These are phyloP conservation scores for Nomada flava DNA, from an alignment of 2,888 invertebrate genomes.

Conservation along the genomic window DNA sequence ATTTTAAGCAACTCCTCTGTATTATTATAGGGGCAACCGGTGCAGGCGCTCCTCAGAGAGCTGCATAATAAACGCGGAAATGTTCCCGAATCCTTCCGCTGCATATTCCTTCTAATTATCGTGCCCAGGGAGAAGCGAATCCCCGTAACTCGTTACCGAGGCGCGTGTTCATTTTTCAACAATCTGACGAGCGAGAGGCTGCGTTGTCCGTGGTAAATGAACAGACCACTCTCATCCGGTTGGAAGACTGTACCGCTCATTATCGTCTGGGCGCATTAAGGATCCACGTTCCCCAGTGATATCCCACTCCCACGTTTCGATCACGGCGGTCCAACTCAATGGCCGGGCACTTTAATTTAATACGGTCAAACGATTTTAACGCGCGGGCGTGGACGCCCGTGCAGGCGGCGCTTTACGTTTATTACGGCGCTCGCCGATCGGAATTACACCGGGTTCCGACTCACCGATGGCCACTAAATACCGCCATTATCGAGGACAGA, in stretches of 20 bases:
- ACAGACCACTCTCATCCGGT: neutral
- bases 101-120: neutral
- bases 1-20: too few relatives aligned
- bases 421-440: conserved; percentile 11
- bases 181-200: neutral
- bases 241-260: neutral
- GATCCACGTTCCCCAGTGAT: neutral
- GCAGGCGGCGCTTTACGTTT: conserved; percentile 2
- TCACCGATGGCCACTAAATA: conserved; percentile 29
- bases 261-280: neutral
- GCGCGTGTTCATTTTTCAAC: neutral
- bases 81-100: neutral
- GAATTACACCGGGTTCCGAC: conserved; percentile 2
- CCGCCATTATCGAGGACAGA: conserved; percentile 21
- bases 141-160: neutral
- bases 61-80: too few relatives aligned
- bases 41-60: too few relatives aligned
- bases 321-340: neutral
- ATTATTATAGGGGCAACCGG: too few relatives aligned
- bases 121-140: too few relatives aligned
- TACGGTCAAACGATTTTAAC: neutral
- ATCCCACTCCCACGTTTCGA: neutral
- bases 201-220: neutral
- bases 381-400: neutral
- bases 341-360: conserved; percentile 19